phyloP scores from a whole-genome alignment of 2,797 vertebrate species.

The Cyprinodon diabolis region DNA sequence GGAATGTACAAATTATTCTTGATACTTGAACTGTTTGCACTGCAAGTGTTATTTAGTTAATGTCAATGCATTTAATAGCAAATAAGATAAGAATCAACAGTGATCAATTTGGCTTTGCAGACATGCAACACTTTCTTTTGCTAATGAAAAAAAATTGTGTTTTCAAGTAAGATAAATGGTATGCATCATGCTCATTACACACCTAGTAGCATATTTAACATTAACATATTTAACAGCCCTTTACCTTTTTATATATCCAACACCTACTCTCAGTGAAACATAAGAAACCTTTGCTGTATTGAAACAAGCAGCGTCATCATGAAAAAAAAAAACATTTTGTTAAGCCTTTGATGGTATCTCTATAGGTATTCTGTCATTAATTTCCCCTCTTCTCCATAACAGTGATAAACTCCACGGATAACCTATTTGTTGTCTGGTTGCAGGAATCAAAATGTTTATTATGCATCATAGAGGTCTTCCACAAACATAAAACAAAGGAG shows the following conservation, averaged over 20 bases:
- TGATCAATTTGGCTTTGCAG: not conserved
- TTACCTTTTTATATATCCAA: not conserved
- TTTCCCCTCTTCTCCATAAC: not conserved
- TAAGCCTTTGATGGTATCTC: not conserved
- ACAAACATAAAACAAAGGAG: not conserved
- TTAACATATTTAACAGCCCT: not conserved
- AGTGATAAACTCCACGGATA: not conserved
- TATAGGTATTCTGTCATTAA: not conserved
- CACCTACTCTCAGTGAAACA: too few relatives aligned
- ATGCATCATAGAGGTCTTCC: not conserved
- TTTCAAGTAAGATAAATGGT: not conserved
- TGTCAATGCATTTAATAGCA: not conserved
- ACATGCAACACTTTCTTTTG: not conserved
- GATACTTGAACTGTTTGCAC: not conserved
- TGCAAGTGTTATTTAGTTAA: not conserved
- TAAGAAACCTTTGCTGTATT: not conserved
- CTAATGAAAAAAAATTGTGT: not conserved
- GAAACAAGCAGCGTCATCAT: not conserved
- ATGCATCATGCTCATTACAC: not conserved
- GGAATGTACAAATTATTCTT: too few relatives aligned
- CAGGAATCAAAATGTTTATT: not conserved
- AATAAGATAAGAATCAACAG: not conserved
- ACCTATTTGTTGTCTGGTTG: not conserved
- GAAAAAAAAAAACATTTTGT: not conserved
- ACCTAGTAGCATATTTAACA: not conserved